Percentiles rank a stretch among this genome's conserved stretches.
phyloP scores from a whole-genome alignment of 2,888 invertebrate species.

The Ferrisia virgata region DNA sequence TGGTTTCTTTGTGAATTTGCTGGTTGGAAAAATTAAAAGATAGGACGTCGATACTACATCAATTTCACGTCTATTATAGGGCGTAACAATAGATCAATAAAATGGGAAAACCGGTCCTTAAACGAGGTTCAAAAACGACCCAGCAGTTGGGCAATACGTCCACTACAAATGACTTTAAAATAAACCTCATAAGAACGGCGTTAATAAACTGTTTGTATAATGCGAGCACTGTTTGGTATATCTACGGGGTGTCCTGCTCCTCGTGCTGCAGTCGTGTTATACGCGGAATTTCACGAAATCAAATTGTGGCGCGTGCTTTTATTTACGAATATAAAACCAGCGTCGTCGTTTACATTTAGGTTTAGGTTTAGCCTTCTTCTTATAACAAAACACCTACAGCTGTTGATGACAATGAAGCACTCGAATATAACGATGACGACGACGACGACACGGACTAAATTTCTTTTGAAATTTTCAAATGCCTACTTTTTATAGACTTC shows the following conservation, averaged over 20 bases:
- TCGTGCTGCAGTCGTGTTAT: background rate
- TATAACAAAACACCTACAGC: background rate
- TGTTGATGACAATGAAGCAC: background rate
- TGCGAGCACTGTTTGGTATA: background rate
- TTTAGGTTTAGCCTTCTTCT: background rate
- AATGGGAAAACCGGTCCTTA: slow-evolving; percentile 25
- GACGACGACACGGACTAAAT: too few relatives aligned
- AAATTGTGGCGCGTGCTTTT: slow-evolving; percentile 30
- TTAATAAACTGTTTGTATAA: slow-evolving; percentile 33
- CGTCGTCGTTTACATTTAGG: too few relatives aligned
- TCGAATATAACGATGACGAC: background rate
- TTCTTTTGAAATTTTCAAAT: background rate
- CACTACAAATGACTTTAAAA: slow-evolving; percentile 42
- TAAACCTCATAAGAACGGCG: slow-evolving; percentile 27
- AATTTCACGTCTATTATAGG: slow-evolving; percentile 21
- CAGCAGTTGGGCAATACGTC: slow-evolving; percentile 41
- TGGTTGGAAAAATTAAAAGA: background rate
- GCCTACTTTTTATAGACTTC: slow-evolving; percentile 7
- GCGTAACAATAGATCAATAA: slow-evolving; percentile 24
- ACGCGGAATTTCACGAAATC: slow-evolving; percentile 10
- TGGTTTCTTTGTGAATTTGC: background rate
- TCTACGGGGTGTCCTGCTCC: background rate
- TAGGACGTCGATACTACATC: slow-evolving; percentile 10
- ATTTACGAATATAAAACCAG: slow-evolving; percentile 10
- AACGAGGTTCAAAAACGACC: slow-evolving; percentile 28